Percentiles rank a stretch among this genome's conserved stretches.
These are phyloP conservation scores for Phenganax stokvisi DNA, from an alignment of 92 coral and sea anemone genomes.

Conservation along the genomic window DNA sequence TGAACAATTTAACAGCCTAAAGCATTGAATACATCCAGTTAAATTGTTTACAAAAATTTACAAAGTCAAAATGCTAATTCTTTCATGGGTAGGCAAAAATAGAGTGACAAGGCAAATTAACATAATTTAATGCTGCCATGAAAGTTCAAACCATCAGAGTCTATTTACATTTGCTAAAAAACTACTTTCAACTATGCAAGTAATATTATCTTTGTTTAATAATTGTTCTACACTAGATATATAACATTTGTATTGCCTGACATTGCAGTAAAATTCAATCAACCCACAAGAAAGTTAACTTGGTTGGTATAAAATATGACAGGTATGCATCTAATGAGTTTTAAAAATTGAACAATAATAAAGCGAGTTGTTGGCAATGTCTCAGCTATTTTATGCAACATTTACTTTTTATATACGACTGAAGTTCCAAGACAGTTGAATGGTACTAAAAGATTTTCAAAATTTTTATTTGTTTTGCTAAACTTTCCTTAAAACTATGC, in stretches of 20 bases:
- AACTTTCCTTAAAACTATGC: no score
- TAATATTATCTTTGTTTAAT: neutral
- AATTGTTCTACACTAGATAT: neutral
- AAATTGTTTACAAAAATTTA: slow-evolving; percentile 16
- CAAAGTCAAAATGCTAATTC: neutral
- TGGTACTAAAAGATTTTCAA: no score
- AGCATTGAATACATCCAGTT: neutral
- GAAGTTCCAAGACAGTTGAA: no score
- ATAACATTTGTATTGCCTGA: neutral
- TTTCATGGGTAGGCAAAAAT: no score
- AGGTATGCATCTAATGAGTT: neutral
- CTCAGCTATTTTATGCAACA: no score
- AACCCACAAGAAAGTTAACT: neutral
- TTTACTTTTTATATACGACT: no score
- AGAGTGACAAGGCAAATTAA: no score
- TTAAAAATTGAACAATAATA: no score
- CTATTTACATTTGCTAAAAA: no score
- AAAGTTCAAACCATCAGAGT: neutral
- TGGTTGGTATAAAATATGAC: neutral
- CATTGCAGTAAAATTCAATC: neutral
- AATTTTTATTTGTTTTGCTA: no score
- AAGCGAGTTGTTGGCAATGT: no score
- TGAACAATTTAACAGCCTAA: neutral
- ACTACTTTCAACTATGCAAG: neutral
- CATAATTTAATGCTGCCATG: neutral